Percentiles rank a stretch among this genome's conserved stretches.
Evolutionary conservation across 1,140 invertebrate species (phyloP).

Genomic region (Orussus abietinus): DNA sequence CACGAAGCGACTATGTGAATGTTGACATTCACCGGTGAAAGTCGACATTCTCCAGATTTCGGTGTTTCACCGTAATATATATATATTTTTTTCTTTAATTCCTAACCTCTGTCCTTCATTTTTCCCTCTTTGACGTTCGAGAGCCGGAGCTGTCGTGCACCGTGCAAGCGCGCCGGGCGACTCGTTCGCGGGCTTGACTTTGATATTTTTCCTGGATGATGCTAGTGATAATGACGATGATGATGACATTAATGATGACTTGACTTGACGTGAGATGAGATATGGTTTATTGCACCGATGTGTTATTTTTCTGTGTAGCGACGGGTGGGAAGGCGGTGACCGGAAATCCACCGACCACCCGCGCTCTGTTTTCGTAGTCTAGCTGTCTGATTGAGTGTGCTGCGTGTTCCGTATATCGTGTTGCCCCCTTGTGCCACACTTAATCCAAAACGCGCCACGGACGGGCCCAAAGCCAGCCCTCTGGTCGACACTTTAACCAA

Average conservation of each 20-base stretch:
- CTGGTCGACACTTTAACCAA: too few relatives aligned
- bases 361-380: slow-evolving; percentile 41
- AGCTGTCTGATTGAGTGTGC: slow-evolving; percentile 42
- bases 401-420: slow-evolving; percentile 32
- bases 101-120: too few relatives aligned
- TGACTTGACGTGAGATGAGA: slow-evolving; percentile 33
- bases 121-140: too few relatives aligned
- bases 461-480: too few relatives aligned
- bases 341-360: slow-evolving; percentile 30
- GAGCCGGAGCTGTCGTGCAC: too few relatives aligned
- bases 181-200: slow-evolving; percentile 24
- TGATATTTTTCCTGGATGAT: slow-evolving; percentile 21
- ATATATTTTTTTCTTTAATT: too few relatives aligned
- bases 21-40: too few relatives aligned
- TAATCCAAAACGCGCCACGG: too few relatives aligned
- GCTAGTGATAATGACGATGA: slow-evolving; percentile 23
- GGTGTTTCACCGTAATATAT: too few relatives aligned
- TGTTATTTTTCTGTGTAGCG: slow-evolving; percentile 39
- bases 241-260: slow-evolving; percentile 29
- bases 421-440: too few relatives aligned
- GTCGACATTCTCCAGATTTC: too few relatives aligned
- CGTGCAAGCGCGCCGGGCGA: slow-evolving; percentile 27
- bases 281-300: slow-evolving; percentile 39
- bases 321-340: slow-evolving; percentile 34
- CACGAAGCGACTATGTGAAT: too few relatives aligned